Evolutionary conservation across 2,888 invertebrate genomes (phyloP), one percentile per base, ranked within the genome.

Genomic region (Patella caerulea): DNA sequence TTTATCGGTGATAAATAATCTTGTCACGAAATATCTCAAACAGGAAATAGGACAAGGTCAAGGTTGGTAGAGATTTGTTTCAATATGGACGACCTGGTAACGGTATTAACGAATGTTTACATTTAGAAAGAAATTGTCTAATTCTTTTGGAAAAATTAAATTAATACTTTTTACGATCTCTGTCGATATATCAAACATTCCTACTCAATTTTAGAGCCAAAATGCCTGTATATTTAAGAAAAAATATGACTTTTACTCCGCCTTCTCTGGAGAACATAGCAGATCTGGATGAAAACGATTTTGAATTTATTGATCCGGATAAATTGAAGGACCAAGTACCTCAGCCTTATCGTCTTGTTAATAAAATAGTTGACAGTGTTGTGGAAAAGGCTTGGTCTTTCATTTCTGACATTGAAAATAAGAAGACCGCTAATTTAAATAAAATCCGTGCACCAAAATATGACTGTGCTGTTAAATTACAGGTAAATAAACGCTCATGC

Each of bases 301-400:
- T 91, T 79, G 91, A 86, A 79, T 76, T 90, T 14, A 82, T 83
- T 71, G 91, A 91, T 75, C 91, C 91, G 15, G 90, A 90, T 53
- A 87, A 87, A 77, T 73, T 89, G 34, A 82, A 86, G 59, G 91
- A 90, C 80, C 73, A 75, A 59, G 79, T 91, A 14, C 91, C 91
- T 34, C 91, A 91, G 79, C 91, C 91, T 1, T 91, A 88, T 82
- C 87, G 91, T 2, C 88, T 90, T 88, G 85, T 91, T n/a, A 87
- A 90, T 76, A 90, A 88, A 82, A 82, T 90, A 65, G 56, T 91
- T 7, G 75, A 73, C n/a, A 79, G 83, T 71, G 74, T 90, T 52
- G 75, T 89, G n/a, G 89, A 90, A 73, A 85, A 86, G n/a, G 86
- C 85, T 29, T 91, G 90, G 90, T 86, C 87, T 14, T 80, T 86